A percentile compares a stretch with the other conserved stretches of the same genome.
phyloP scores from a whole-genome alignment of 2,113 vertebrate genomes.

The Cyanoderma ruficeps region DNA sequence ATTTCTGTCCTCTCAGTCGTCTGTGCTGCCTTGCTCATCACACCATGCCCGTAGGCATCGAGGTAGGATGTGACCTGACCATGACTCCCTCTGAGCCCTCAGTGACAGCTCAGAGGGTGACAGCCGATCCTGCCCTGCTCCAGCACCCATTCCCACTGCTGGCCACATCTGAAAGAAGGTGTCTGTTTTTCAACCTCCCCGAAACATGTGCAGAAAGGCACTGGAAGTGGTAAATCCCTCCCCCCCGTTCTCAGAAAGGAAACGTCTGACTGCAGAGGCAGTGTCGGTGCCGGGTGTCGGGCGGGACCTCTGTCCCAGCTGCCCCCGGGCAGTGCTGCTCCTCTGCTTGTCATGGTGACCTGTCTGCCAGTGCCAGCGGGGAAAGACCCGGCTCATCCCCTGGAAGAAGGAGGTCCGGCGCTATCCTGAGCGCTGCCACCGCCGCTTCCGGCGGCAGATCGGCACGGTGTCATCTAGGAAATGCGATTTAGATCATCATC shows the following conservation, averaged over 20 bases:
- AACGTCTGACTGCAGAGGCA: neutral
- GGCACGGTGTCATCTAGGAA: slow-evolving; percentile 37
- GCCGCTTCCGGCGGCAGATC: neutral
- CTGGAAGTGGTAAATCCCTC: neutral
- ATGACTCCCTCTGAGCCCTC: neutral
- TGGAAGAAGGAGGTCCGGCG: neutral
- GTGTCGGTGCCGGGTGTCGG: fast-evolving
- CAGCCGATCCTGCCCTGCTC: neutral
- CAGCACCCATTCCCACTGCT: neutral
- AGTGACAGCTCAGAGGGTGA: neutral
- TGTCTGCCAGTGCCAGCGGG: fast-evolving
- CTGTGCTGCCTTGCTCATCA: fast-evolving
- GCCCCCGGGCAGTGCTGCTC: neutral
- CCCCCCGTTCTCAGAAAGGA: neutral
- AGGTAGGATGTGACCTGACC: neutral
- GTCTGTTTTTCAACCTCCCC: neutral
- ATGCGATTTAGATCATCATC: slow-evolving; percentile 49
- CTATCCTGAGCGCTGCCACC: neutral
- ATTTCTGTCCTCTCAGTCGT: neutral
- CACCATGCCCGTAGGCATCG: fast-evolving
- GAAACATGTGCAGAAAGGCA: neutral
- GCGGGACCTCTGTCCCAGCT: neutral
- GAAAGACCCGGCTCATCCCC: neutral
- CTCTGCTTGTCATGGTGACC: neutral
- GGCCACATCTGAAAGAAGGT: neutral